Evolutionary conservation across 1,140 invertebrate genomes (phyloP).

Genomic region (Apis dorsata): DNA sequence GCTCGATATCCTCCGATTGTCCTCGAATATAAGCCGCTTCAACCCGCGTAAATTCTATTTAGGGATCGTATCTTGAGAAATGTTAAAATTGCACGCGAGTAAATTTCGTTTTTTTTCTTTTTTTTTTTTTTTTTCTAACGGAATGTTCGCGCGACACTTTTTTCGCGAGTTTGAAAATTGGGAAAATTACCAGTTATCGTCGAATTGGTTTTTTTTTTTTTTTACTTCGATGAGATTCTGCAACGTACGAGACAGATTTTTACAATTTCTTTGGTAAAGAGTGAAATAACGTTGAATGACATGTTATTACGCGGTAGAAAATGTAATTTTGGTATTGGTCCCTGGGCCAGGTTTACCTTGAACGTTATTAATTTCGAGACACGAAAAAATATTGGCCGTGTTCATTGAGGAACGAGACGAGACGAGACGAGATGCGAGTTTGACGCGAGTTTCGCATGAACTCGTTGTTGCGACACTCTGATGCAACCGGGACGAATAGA

Average conservation of each 20-base stretch:
- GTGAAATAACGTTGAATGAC: neutral
- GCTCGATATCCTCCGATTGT: slow-evolving; percentile 17
- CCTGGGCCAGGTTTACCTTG: slow-evolving; percentile 10
- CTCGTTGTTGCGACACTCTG: slow-evolving; percentile 20
- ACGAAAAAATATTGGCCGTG: slow-evolving; percentile 21
- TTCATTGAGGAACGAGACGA: slow-evolving; percentile 23
- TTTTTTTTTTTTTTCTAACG: no score
- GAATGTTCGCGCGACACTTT: no score
- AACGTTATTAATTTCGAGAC: slow-evolving; percentile 17
- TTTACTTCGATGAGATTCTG: no score
- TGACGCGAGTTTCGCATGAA: neutral
- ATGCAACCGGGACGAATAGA: slow-evolving; percentile 19
- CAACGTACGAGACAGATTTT: no score
- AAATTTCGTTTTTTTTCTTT: neutral
- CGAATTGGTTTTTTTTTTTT: no score
- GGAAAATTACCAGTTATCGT: no score
- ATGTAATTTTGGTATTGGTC: neutral
- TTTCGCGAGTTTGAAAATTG: no score
- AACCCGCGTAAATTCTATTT: slow-evolving; percentile 10
- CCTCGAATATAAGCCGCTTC: slow-evolving; percentile 6
- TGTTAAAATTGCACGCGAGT: neutral
- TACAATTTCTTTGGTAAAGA: no score
- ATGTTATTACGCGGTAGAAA: neutral
- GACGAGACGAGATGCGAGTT: slow-evolving; percentile 3
- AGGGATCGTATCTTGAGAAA: neutral